Conservation (phyloP, 2,113 vertebrate genomes). For the Trinectes maculatus region DNA sequence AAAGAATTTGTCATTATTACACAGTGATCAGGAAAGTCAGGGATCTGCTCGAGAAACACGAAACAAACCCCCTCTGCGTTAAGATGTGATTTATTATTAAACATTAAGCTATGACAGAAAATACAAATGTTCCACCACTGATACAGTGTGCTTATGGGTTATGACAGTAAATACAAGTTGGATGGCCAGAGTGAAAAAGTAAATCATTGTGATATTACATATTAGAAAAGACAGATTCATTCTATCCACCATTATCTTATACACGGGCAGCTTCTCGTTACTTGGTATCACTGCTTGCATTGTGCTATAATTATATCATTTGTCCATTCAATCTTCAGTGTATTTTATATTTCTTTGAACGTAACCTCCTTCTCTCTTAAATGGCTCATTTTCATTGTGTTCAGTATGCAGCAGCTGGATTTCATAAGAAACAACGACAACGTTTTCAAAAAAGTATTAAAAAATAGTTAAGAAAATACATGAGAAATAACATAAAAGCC, state of each 20-base stretch:
- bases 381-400: not conserved
- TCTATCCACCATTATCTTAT: not conserved
- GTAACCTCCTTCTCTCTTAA: not conserved
- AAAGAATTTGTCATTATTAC: no score
- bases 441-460: conserved; percentile 65
- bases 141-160: no score
- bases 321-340: not conserved
- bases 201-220: not conserved
- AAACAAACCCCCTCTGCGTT: no score
- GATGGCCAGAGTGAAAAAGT: not conserved
- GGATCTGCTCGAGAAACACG: no score
- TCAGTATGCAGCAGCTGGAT: not conserved
- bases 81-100: no score
- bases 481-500: conserved; percentile 18
- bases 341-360: not conserved
- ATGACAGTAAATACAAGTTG: no score
- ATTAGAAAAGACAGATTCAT: no score
- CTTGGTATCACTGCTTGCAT: not conserved
- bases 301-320: not conserved
- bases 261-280: not conserved
- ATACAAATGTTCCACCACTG: no score
- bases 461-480: conserved; percentile 52
- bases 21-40: no score
- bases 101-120: no score
- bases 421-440: no score